These are phyloP conservation scores for Torymus aiolomorphi DNA, from an alignment of 2,888 invertebrate species.

Conservation along the genomic window DNA sequence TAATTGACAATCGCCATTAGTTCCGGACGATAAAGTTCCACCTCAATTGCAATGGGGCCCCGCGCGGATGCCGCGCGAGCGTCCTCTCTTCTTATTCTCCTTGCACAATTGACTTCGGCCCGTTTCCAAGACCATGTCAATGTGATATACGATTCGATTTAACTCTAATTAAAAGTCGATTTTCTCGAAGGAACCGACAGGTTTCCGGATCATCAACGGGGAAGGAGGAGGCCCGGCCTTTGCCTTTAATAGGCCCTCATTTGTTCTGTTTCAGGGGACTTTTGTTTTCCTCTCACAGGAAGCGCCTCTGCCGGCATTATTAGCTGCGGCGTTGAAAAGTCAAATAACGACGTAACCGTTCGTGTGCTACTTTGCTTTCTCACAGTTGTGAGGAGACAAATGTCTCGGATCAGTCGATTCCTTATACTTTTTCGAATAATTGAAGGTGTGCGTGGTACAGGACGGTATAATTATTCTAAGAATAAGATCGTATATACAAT, in stretches of 20 bases:
- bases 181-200: constrained; percentile 31
- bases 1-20: constrained; percentile 74
- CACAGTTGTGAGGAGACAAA: too few species aligned
- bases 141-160: constrained; percentile 52
- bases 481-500: too few species aligned
- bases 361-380: too few species aligned
- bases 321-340: too few species aligned
- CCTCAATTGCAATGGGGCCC: constrained; percentile 53
- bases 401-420: too few species aligned
- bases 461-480: too few species aligned
- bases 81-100: constrained; percentile 9
- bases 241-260: constrained; percentile 32
- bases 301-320: background rate
- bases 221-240: constrained; percentile 25
- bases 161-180: constrained; percentile 55
- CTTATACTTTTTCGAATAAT: too few species aligned
- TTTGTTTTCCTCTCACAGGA: constrained; percentile 20
- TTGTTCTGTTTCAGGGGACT: constrained; percentile 28
- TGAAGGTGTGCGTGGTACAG: too few species aligned
- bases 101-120: constrained; percentile 32
- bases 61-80: too few species aligned
- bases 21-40: constrained; percentile 70
- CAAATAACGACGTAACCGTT: too few species aligned
- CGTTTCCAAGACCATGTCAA: constrained; percentile 33
- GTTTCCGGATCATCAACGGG: constrained; percentile 43